These are phyloP conservation scores for Pseudoips prasinana DNA, from an alignment of 2,888 invertebrate genomes.

Conservation along the genomic window DNA sequence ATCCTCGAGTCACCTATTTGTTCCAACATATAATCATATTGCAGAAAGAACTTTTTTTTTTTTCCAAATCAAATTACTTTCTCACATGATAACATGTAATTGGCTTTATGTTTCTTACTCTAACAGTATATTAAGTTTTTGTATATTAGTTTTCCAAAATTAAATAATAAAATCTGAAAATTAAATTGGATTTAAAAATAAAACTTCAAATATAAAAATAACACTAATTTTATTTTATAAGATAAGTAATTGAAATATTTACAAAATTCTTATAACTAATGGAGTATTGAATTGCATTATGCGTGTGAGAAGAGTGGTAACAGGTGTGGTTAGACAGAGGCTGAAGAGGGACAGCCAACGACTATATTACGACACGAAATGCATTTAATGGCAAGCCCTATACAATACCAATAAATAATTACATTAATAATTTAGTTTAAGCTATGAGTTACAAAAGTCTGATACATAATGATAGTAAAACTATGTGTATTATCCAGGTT, in stretches of 20 bases:
- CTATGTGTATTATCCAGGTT: constrained; percentile 40
- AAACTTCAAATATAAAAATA: constrained; percentile 37
- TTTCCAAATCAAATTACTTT: too few species aligned
- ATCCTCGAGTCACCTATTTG: too few species aligned
- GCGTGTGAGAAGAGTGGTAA: constrained; percentile 59
- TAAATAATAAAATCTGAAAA: too few species aligned
- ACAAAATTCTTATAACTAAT: constrained; percentile 67
- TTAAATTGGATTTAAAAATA: too few species aligned
- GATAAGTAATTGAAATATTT: constrained; percentile 62
- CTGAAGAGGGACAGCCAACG: constrained; percentile 31
- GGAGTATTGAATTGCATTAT: constrained; percentile 75
- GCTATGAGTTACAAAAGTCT: constrained; percentile 47
- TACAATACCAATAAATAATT: constrained; percentile 66
- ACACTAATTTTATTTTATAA: constrained; percentile 49
- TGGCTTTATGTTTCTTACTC: too few species aligned
- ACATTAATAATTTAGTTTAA: constrained; percentile 42
- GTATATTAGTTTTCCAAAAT: too few species aligned
- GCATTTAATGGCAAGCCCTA: constrained; percentile 76
- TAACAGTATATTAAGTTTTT: too few species aligned
- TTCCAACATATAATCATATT: too few species aligned
- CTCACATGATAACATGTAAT: too few species aligned
- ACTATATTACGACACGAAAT: constrained; percentile 53
- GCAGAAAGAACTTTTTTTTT: too few species aligned
- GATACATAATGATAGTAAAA: constrained; percentile 47
- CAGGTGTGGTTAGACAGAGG: constrained; percentile 44